phyloP scores from a whole-genome alignment of 2,888 invertebrate genomes.

The Cephonodes hylas region DNA sequence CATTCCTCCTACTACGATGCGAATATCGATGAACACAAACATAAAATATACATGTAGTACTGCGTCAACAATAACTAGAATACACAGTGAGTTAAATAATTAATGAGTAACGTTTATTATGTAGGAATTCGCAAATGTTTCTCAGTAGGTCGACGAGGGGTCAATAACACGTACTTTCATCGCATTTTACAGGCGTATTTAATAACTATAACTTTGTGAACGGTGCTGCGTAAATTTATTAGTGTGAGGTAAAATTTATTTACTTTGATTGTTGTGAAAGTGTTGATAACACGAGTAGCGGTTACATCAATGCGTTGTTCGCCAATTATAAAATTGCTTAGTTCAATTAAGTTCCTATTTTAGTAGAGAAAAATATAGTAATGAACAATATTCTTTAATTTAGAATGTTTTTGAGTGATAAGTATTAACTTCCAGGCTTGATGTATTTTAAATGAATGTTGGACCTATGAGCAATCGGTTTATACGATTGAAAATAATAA shows the following conservation, averaged over 20 bases:
- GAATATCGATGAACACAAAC: not conserved
- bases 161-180: constrained; percentile 20
- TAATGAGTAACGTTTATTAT: constrained; percentile 28
- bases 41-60: not conserved
- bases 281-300: not conserved
- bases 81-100: constrained; percentile 7
- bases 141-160: constrained; percentile 39
- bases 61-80: not conserved
- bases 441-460: too few species aligned
- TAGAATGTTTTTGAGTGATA: too few species aligned
- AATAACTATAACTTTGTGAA: not conserved
- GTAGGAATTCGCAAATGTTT: constrained; percentile 48
- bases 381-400: too few species aligned
- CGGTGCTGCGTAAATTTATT: not conserved
- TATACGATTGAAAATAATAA: too few species aligned
- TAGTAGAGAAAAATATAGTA: too few species aligned
- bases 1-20: not conserved
- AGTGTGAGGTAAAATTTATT: not conserved
- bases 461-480: too few species aligned
- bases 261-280: constrained; percentile 4
- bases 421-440: too few species aligned
- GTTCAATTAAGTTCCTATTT: not conserved
- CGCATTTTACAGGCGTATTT: not conserved
- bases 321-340: not conserved
- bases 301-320: not conserved